Base-by-base conservation (phyloP, 2,888 invertebrate species). In the Antheraea assamensis region DNA sequence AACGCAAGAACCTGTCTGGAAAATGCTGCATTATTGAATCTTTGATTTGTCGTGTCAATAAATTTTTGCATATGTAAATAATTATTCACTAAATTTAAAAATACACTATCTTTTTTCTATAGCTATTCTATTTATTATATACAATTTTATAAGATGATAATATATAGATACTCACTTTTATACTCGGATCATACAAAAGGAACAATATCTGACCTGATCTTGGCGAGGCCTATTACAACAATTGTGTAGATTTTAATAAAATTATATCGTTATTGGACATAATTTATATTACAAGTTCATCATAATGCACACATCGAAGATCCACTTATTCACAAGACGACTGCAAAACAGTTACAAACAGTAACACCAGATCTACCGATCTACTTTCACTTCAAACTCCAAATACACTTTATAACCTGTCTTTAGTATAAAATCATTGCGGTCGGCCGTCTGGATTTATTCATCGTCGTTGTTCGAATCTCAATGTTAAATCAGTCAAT, bases 371-470 rank as follows among this genome's bases (percentile, higher is more conserved):
- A 84, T 80, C 83, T 82, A 85, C 84, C 82, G 80, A 84, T 81
- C 87, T 86, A 90, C 93, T 93, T 93, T 93, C 93, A 93, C 93
- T 90, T 80, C 85, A 87, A 86, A 88, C 87, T 87, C 87, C 82
- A 86, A 85, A 86, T 83, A 84, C 86, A 85, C 83, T 64, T 82
- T 83, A 81, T 83, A 86, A 87, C 85, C 84, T 85, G 84, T 82
- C 85, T 83, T 84, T 85, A 87, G 85, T 84, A 83, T 79, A 84
- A 90, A 90, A 87, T 90, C 92, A 91, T 84, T 80, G 85, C 85
- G 83, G 83, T 84, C 91, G 91, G 88, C 83, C 84, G 81, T 76
- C 88, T 91, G 86, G 92, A 90, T 90, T 86, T 78, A 78, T 73
- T 72, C 75, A 73, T 72, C 31, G 21, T 52, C 15, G 21, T 47